phyloP scores from a whole-genome alignment of 2,888 invertebrate species.

The Thymelicus lineola region DNA sequence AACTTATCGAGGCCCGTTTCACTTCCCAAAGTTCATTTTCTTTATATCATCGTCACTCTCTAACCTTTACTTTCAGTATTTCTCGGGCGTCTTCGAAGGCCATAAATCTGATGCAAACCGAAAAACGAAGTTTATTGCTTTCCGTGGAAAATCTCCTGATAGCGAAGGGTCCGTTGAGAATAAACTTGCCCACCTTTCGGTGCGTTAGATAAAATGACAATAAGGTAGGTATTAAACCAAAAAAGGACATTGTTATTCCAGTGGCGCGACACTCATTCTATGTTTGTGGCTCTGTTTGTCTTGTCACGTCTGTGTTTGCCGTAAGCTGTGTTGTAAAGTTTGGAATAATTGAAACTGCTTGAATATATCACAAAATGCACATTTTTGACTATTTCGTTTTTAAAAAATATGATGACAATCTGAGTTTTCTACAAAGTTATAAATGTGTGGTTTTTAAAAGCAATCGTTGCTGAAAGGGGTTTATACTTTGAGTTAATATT shows the following conservation, averaged over 20 bases:
- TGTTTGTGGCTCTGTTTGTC: constrained; percentile 2
- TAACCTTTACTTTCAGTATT: constrained; percentile 31
- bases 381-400: neutral
- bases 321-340: neutral
- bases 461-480: no score
- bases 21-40: constrained; percentile 7
- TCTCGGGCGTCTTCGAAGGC: constrained; percentile 3
- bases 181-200: neutral
- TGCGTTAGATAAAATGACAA: constrained; percentile 18
- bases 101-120: constrained; percentile 27
- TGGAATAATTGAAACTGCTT: neutral
- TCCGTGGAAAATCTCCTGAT: constrained; percentile 14
- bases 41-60: constrained; percentile 8
- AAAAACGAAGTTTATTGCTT: constrained; percentile 28
- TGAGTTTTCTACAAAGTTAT: no score
- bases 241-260: constrained; percentile 15
- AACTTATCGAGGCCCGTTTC: constrained; percentile 3
- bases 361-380: neutral
- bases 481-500: no score
- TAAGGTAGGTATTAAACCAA: constrained; percentile 13
- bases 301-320: neutral
- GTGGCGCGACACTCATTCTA: neutral
- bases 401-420: no score
- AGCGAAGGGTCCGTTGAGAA: neutral
- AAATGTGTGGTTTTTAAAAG: no score